Conservation (phyloP, 2,113 vertebrate species). For the Oceanodroma tethys region DNA sequence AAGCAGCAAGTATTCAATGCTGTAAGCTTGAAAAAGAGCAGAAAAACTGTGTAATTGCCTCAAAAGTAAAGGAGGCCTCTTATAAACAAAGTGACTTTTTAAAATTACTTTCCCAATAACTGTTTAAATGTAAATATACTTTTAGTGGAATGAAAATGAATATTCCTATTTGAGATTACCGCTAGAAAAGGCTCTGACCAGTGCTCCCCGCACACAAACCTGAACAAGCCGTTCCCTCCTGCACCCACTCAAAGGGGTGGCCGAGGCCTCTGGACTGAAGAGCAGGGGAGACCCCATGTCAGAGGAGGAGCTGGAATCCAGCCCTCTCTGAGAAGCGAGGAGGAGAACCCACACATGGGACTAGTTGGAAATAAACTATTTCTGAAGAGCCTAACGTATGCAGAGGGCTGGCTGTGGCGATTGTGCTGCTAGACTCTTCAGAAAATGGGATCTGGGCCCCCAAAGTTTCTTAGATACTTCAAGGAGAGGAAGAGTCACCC, state of each 20-base stretch:
- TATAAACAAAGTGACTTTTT: background rate
- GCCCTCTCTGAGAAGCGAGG: background rate
- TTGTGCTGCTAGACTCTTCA: background rate
- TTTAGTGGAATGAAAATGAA: background rate
- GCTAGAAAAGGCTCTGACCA: background rate
- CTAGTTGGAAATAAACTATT: background rate
- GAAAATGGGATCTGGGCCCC: background rate
- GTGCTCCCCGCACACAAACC: background rate
- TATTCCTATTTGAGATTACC: background rate
- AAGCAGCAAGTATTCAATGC: background rate
- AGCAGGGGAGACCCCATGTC: background rate
- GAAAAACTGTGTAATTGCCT: background rate
- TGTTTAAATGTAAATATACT: background rate
- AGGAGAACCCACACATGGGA: background rate
- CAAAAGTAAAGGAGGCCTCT: background rate
- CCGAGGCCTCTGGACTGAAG: background rate
- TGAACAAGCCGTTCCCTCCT: background rate
- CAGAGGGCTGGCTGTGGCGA: background rate
- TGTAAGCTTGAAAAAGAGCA: background rate
- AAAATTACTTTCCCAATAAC: background rate
- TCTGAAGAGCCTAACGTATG: background rate
- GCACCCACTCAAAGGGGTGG: background rate
- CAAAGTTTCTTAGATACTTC: background rate
- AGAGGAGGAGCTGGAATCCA: background rate
- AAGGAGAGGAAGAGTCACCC: background rate